Percentiles rank a stretch among this genome's conserved stretches.
These are phyloP conservation scores for Picus viridis DNA, from an alignment of 2,797 vertebrate species.

Conservation along the genomic window DNA sequence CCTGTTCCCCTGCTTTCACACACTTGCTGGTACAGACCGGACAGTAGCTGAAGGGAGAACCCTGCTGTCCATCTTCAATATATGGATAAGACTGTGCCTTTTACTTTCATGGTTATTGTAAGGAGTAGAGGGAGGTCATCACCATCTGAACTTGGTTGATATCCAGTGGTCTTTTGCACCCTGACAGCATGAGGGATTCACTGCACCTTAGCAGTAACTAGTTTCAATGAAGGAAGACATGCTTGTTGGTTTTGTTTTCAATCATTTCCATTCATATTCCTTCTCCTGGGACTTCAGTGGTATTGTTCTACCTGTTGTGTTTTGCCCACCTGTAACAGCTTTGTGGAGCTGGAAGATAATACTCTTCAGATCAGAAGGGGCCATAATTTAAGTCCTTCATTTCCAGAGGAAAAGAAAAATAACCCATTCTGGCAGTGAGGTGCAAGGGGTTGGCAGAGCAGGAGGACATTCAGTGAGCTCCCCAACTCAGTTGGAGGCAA, in stretches of 20 bases:
- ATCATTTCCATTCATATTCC: neutral
- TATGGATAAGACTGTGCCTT: neutral
- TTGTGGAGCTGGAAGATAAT: neutral
- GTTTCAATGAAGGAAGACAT: neutral
- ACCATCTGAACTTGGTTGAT: neutral
- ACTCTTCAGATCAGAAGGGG: neutral
- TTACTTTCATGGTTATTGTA: neutral
- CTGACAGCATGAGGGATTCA: neutral
- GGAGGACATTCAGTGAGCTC: neutral
- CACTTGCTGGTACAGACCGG: neutral
- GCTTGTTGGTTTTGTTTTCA: neutral
- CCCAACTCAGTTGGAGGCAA: neutral
- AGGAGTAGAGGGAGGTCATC: neutral
- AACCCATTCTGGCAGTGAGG: neutral
- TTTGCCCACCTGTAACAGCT: neutral
- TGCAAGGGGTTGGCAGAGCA: neutral
- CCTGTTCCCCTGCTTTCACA: neutral
- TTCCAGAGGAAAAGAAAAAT: constrained; percentile 8
- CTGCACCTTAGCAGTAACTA: neutral
- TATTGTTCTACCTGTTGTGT: neutral
- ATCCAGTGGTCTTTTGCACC: neutral
- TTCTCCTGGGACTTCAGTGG: neutral
- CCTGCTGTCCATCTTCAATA: neutral
- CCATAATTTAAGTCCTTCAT: neutral
- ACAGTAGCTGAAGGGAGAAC: neutral